Base-by-base conservation (phyloP, 92 coral and sea anemone species). In the Muricea muricata region DNA sequence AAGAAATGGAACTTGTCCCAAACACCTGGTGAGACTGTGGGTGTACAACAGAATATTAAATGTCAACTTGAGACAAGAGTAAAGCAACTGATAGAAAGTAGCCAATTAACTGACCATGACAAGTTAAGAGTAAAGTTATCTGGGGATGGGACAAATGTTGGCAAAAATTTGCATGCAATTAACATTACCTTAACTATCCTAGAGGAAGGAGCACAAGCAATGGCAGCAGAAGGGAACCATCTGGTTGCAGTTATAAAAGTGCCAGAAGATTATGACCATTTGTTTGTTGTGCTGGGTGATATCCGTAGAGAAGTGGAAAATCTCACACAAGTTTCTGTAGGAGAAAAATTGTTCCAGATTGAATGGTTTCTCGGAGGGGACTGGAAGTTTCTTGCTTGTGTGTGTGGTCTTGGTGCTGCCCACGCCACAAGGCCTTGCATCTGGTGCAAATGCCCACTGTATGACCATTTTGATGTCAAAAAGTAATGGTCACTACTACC, bases 141-240 rank as follows among this genome's bases (percentile, higher is more conserved):
- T 30, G 85, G 78, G 2, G 89, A 86, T 78, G 85, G 89, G 0
- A 86, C 85, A 0, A 46, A 39, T 23, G 61, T 85, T 23, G 89
- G 89, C 15, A 78, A 85, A 47, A 35, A 77, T 46, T 34, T 86
- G 45, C 85, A 86, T 66, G 71, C 78, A 18, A 74, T 74, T 18
- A 74, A 45, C 35, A 50, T 86, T 14, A 86, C 89, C 1, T 65
- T 58, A 67, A 85, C 85, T 21, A 66, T 86, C 21, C 26, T 78
- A 29, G 74, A 78, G 13, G 89, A 86, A 28, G 79, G 70, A 28
- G 8, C 47, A 9, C 20, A 29, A 10, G 47, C 89, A 18, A 78
- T 85, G 85, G 24, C 85, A 32, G 87, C 81, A 17, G 66, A 84
- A 17, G 87, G 87, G 1, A 84, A 84, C 78, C 78, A 84, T 52